phyloP scores from a whole-genome alignment of 2,888 invertebrate species.

The Netelia inedita region DNA sequence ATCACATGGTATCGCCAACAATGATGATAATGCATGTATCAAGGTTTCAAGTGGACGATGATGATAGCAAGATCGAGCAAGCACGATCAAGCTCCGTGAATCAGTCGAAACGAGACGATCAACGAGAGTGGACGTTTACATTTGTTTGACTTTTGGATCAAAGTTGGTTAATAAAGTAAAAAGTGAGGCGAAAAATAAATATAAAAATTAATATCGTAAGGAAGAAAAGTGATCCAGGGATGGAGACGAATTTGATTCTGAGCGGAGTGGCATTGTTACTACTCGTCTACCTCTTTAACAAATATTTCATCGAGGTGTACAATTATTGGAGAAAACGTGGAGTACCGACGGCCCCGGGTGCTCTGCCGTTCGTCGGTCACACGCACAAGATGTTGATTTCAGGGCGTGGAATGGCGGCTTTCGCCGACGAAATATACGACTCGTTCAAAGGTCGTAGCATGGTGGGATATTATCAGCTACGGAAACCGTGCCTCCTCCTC shows the following conservation, averaged over 20 bases:
- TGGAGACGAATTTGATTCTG: slow-evolving; percentile 40
- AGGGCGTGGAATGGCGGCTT: neutral
- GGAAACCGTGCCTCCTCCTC: slow-evolving; percentile 71
- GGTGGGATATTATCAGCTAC: slow-evolving; percentile 74
- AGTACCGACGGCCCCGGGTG: slow-evolving; percentile 63
- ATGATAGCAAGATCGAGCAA: too few relatives aligned
- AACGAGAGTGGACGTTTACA: slow-evolving; percentile 1
- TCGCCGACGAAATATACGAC: slow-evolving; percentile 69
- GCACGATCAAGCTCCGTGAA: too few relatives aligned
- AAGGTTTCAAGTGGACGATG: too few relatives aligned
- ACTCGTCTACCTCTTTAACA: slow-evolving; percentile 54
- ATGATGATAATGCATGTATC: too few relatives aligned
- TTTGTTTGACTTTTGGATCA: neutral
- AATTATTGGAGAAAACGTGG: slow-evolving; percentile 71
- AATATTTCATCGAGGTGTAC: slow-evolving; percentile 47
- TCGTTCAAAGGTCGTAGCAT: slow-evolving; percentile 70
- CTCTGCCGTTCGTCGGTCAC: slow-evolving; percentile 73
- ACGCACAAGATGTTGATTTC: slow-evolving; percentile 58
- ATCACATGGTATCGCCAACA: too few relatives aligned
- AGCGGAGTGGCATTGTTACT: slow-evolving; percentile 3
- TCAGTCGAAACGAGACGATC: neutral
- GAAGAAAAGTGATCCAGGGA: neutral
- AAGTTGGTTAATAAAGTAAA: neutral
- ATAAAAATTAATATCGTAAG: too few relatives aligned
- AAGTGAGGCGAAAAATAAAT: neutral